Evolutionary conservation across 2,113 vertebrate genomes (phyloP), one percentile per base, ranked within the genome.

Genomic region (Chaetorhynchus papuensis): DNA sequence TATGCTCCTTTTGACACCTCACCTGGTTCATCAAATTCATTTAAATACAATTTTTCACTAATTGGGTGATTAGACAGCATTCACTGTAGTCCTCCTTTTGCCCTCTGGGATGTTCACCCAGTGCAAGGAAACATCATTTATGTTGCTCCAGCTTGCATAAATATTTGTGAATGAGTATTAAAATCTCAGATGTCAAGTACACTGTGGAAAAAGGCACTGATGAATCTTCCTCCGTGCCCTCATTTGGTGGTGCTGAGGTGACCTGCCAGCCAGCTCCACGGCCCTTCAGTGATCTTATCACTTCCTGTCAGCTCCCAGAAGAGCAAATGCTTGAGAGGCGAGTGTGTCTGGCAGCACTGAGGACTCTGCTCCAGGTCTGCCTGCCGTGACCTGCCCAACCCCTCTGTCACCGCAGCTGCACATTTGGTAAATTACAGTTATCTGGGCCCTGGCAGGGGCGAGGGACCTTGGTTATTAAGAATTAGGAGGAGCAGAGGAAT

Each of bases 231-330:
- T 60, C 78, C 0, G 0, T 56, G 71, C 44, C 90, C 79, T 86
- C 83, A 63, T 90, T 94, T 88, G 60, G 79, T 60, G 87, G 23
- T 68, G 82, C n/a, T 90, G 84, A 83, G 88, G 68, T 95, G 76
- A 90, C 86, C 91, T 83, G 83, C 68, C 80, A 90, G 83, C 35
- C 79, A 79, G 49, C 53, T 65, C 30, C 6, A 22, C 0, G 4
- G 78, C 42, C 57, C 3, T 74, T 52, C 79, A 35, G 45, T 57
- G 68, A 77, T 59, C 71, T 81, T 72, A 61, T 1, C n/a, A 64
- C 82, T 89, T 89, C 84, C 84, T 84, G n/a, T 69, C 75, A 93
- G 88, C 65, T 94, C 27, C 49, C 50, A 37, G 22, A 65, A 83
- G 70, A 79, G 69, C 59, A 27, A 33, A 19, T 0, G 20, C 65